Base-by-base conservation (phyloP, 1,140 invertebrate genomes). In the Drosophila pseudoobscura region DNA sequence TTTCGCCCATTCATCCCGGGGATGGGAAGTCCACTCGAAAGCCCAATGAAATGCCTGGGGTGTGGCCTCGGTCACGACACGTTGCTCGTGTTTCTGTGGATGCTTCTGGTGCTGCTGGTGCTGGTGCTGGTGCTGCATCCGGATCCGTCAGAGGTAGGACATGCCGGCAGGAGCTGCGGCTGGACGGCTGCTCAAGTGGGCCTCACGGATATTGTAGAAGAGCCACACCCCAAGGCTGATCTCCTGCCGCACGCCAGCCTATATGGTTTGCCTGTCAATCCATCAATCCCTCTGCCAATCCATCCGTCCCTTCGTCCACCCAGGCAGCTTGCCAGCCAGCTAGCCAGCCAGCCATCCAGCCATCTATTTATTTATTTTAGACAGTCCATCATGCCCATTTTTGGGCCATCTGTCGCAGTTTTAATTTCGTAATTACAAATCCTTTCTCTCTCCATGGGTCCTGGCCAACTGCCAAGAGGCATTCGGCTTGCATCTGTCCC, bases 381-480 rank as follows among this genome's bases (percentile, higher is more conserved):
- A 77, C 73, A 87, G 82, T 84, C 82, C 80, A 85, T 85, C 82
- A 87, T 85, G 51, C 50, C 20, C 20, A 66, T 75, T 75, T 70
- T 68, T 75, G 73, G 35, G 63, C 73, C 82, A 75, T 64, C 80
- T 82, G 80, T 78, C 79, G 75, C 69, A 87, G 64, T 82, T 85
- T 85, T 85, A 85, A 85, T 85, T 85, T 71, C 80, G 82, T 85
- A 85, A 85, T 85, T 85, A 85, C 80, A 82, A 85, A 87, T 76
- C 73, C 54, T 66, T 69, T 76, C 39, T 69, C 39, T 69, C 61
- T 58, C 56, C 62, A 44, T 49, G 51, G 53, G 50, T 69, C 46
- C 50, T 85, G 82, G 82, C 64, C 58, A 9, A 5, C 22, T 78
- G 80, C 80, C 80, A 87, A 59, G 20, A 46, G 45, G 35, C 60